A percentile compares a stretch with the other conserved stretches of the same genome.
phyloP scores from a whole-genome alignment of 2,888 invertebrate genomes.

The Galerucella calmariensis region DNA sequence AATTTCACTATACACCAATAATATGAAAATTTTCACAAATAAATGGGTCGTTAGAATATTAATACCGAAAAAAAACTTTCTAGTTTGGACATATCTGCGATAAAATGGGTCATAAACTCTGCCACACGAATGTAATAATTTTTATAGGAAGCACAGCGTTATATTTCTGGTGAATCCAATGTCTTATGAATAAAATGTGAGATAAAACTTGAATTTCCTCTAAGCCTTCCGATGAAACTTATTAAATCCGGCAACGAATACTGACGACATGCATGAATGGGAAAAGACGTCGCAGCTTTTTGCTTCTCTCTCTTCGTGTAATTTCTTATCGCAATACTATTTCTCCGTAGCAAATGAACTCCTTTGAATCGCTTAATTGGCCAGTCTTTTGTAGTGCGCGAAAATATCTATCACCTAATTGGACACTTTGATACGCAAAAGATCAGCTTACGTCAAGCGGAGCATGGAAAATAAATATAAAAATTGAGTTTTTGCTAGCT shows the following conservation, averaged over 20 bases:
- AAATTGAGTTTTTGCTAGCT: background rate
- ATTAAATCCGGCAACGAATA: background rate
- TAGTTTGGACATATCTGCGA: no score
- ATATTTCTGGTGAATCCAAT: background rate
- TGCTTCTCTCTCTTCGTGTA: background rate
- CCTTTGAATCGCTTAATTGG: conserved; percentile 1
- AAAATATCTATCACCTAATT: conserved; percentile 5
- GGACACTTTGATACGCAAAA: background rate
- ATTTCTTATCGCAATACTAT: conserved; percentile 3
- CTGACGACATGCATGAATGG: background rate
- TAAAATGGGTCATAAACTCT: no score
- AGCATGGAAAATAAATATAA: background rate
- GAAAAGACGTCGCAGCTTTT: background rate
- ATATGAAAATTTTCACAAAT: no score
- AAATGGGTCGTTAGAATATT: no score
- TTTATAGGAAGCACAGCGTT: no score
- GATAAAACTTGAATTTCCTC: background rate
- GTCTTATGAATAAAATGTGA: background rate
- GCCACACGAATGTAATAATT: no score
- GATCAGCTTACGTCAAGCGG: background rate
- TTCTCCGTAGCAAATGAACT: conserved; percentile 5
- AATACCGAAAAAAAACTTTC: no score
- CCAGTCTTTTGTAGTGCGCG: background rate
- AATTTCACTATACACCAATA: no score
- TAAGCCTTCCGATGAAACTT: background rate